A percentile compares a stretch with the other conserved stretches of the same genome.
Evolutionary conservation across 2,888 invertebrate species (phyloP).

Genomic region (Polymixis flavicincta): DNA sequence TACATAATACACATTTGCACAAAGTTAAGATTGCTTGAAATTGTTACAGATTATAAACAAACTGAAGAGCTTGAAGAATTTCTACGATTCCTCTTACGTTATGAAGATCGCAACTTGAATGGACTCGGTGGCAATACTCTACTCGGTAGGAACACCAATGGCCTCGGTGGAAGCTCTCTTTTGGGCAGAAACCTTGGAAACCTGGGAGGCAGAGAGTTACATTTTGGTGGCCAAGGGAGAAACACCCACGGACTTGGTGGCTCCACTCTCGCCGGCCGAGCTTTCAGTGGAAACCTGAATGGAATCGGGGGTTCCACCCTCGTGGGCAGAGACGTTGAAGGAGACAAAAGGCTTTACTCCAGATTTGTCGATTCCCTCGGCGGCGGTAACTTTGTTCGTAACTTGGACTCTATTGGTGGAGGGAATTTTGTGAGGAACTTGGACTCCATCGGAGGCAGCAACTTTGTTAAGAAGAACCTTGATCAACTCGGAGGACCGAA

Average conservation of each 20-base stretch:
- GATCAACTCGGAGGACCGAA: constrained; percentile 86
- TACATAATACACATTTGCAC: constrained; percentile 5
- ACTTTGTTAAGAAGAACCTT: constrained; percentile 85
- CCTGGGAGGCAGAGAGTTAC: constrained; percentile 68
- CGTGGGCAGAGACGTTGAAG: constrained; percentile 73
- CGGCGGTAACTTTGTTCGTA: constrained; percentile 83
- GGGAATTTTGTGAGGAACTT: constrained; percentile 85
- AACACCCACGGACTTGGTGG: constrained; percentile 70
- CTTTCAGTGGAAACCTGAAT: constrained; percentile 66
- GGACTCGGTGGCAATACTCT: constrained; percentile 65
- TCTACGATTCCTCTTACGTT: constrained; percentile 78
- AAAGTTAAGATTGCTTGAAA: constrained; percentile 45
- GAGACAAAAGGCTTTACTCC: constrained; percentile 71
- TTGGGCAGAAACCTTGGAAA: constrained; percentile 71
- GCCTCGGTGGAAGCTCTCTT: constrained; percentile 67
- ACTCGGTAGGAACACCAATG: constrained; percentile 56
- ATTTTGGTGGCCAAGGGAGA: constrained; percentile 73
- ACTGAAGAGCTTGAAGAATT: constrained; percentile 81
- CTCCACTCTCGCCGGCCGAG: constrained; percentile 64
- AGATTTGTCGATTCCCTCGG: constrained; percentile 79
- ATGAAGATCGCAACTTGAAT: constrained; percentile 71
- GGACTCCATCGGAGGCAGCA: constrained; percentile 83
- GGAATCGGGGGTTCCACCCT: constrained; percentile 72
- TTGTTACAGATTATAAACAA: constrained; percentile 84
- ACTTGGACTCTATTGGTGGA: constrained; percentile 84